Evolutionary conservation across 2,797 vertebrate genomes (phyloP).

Genomic region (Dryobates pubescens): DNA sequence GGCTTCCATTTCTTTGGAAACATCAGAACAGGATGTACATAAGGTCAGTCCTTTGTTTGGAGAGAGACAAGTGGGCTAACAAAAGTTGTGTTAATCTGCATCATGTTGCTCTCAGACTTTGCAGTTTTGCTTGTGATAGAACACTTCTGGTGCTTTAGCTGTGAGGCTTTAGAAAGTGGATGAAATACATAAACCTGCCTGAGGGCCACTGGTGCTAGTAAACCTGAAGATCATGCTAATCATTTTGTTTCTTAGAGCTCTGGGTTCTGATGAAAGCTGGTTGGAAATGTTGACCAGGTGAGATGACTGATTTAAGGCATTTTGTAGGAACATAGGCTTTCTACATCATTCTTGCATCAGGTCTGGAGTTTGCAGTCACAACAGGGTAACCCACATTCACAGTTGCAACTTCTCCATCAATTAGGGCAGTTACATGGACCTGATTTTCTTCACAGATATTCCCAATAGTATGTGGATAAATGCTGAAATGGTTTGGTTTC

Average conservation of each 20-base stretch:
- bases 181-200: not conserved
- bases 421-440: not conserved
- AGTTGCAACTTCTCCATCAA: not conserved
- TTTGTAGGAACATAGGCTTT: not conserved
- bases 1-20: not conserved
- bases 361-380: not conserved
- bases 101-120: not conserved
- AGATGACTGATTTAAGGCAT: not conserved
- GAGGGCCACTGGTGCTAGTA: conserved; percentile 8
- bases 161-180: not conserved
- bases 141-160: not conserved
- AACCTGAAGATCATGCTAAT: conserved; percentile 41
- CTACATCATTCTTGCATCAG: not conserved
- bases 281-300: not conserved
- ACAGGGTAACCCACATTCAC: not conserved
- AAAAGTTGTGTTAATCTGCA: not conserved
- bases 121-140: not conserved
- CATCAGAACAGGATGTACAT: not conserved
- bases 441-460: conserved; percentile 2
- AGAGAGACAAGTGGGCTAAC: not conserved
- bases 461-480: not conserved
- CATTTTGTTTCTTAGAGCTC: not conserved
- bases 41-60: not conserved
- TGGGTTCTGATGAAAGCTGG: not conserved
- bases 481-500: conserved; percentile 12